Evolutionary conservation across 2,113 vertebrate genomes (phyloP), one percentile per base, ranked within the genome.

Genomic region (Solea solea): DNA sequence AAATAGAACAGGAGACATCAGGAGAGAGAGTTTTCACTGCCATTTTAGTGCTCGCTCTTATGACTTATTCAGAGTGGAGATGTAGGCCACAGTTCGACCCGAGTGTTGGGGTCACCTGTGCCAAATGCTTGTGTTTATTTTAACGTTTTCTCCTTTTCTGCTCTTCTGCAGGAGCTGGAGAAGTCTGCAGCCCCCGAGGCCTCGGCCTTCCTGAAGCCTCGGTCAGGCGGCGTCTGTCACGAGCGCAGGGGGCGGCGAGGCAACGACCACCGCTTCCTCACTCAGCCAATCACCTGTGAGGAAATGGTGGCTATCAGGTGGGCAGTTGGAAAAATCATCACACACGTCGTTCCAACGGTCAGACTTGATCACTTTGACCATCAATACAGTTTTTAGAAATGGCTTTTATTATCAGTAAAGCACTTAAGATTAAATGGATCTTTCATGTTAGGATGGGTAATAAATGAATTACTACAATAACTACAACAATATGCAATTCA

Each of bases 271-370:
- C 88, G 92, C 52, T 88, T 90, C 9, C 90, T 91, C 21, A 92
- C 94, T 9, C 94, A 95, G 82, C 93, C 93, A 62, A 83, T 92
- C 88, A 93, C 91, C 69, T 89, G 85, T 11, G 93, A 93, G 60
- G 92, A 93, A 57, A 91, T 90, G 1, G 90, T 81, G 66, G 88
- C 92, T 0, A 76, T 82, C 76, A 93, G 93, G 94, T 94, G 80
- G 50, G 84, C 50, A 34, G 14, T 53, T 10, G 49, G 48, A 58
- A 21, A 21, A 21, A 21, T 21, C 45, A 41, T 40, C 39, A 21
- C 21, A 21, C 21, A 2, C 0, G 34, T 34, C 3, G 34, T 1
- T 34, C 2, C 34, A 34, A 34, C 5, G 34, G 3, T 34, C 34
- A 34, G 5, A 34, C 34, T 34, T 6, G 5, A 34, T 3, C 34